Conservation (phyloP, 1,140 invertebrate genomes). For the Leptinotarsa texana region DNA sequence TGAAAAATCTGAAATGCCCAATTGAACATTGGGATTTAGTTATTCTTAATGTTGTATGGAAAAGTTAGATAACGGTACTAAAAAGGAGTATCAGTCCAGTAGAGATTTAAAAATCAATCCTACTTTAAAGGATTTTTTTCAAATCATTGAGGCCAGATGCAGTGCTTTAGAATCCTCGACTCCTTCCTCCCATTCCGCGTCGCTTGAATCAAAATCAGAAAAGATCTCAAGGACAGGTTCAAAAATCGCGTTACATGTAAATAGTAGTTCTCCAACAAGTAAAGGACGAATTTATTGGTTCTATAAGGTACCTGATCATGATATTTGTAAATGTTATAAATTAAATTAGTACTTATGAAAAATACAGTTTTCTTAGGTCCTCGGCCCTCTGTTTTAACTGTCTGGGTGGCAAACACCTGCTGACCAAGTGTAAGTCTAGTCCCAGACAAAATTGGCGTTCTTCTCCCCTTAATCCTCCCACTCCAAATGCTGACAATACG, state of each 20-base stretch:
- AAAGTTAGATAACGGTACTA: constrained; percentile 24
- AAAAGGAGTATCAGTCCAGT: constrained; percentile 14
- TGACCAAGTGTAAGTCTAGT: background rate
- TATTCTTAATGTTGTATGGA: constrained; percentile 10
- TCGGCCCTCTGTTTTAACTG: background rate
- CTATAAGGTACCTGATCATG: background rate
- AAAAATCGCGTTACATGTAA: background rate
- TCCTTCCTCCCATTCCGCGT: background rate
- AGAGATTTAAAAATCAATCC: constrained; percentile 5
- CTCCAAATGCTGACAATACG: background rate
- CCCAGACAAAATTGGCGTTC: background rate
- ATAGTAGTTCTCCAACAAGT: background rate
- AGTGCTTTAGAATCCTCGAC: background rate
- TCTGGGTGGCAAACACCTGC: background rate
- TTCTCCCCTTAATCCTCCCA: background rate
- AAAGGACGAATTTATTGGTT: background rate
- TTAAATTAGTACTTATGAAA: background rate
- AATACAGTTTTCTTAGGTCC: background rate
- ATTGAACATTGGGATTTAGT: constrained; percentile 25
- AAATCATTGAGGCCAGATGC: constrained; percentile 4
- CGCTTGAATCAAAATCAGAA: background rate
- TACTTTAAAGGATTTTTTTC: constrained; percentile 19
- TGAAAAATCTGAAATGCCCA: constrained; percentile 20
- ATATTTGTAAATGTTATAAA: background rate
- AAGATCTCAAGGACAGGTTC: background rate